These are phyloP conservation scores for Clarias pachynema DNA, from an alignment of 2,797 vertebrate genomes.

Conservation along the genomic window DNA sequence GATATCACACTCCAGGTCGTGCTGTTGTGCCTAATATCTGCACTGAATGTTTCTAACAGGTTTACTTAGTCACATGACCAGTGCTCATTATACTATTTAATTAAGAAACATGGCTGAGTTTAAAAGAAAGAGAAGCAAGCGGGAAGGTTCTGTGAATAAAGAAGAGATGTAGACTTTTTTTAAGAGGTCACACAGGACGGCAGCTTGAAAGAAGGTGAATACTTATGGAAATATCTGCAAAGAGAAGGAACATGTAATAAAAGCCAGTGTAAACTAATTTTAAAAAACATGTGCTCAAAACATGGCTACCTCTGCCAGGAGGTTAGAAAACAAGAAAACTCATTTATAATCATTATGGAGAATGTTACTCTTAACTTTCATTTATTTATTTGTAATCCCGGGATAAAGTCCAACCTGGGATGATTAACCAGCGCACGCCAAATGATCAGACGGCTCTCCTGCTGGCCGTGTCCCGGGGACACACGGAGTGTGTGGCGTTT, in stretches of 20 bases:
- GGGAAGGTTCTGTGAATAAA: too few relatives aligned
- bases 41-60: too few relatives aligned
- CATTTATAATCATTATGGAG: background rate
- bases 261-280: background rate
- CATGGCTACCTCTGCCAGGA: background rate
- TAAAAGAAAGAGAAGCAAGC: too few relatives aligned
- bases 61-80: too few relatives aligned
- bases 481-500: conserved; percentile 72
- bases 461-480: conserved; percentile 74
- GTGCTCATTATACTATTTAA: too few relatives aligned
- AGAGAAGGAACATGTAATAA: too few relatives aligned
- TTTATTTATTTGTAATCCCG: background rate
- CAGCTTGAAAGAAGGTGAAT: background rate
- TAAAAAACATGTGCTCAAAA: background rate
- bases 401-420: conserved; percentile 78
- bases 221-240: background rate
- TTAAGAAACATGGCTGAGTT: too few relatives aligned
- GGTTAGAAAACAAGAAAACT: background rate
- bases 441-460: conserved; percentile 82
- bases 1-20: too few relatives aligned
- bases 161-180: too few relatives aligned
- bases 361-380: background rate
- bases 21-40: too few relatives aligned
- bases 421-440: conserved; percentile 81
- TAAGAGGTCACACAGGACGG: too few relatives aligned